Evolutionary conservation across 2,113 vertebrate species (phyloP).

Genomic region (Callipepla californica): DNA sequence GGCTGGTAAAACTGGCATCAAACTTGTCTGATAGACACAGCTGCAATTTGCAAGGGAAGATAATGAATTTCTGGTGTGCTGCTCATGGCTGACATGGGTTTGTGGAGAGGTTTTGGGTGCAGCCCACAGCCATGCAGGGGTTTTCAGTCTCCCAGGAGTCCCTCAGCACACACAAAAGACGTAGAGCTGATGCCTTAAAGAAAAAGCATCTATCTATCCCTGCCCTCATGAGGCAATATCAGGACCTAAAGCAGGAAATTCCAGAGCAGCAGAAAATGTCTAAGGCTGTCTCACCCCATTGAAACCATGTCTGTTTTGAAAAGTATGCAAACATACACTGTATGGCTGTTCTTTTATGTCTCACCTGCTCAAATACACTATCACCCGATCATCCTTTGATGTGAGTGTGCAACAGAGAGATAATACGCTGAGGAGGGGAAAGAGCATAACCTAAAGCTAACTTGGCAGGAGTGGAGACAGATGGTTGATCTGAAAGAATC

Average conservation of each 20-base stretch:
- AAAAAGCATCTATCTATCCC: neutral
- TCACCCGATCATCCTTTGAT: neutral
- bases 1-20: neutral
- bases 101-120: neutral
- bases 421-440: slow-evolving; percentile 29
- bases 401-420: neutral
- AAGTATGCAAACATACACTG: neutral
- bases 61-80: neutral
- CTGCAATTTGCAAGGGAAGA: neutral
- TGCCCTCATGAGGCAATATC: neutral
- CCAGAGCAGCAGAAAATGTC: neutral
- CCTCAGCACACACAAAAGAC: neutral
- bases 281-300: neutral
- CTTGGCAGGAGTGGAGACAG: slow-evolving; percentile 36
- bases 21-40: neutral
- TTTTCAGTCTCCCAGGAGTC: neutral
- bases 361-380: neutral
- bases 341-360: neutral
- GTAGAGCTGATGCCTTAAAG: neutral
- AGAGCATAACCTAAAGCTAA: slow-evolving; percentile 59
- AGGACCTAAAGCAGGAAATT: neutral
- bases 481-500: slow-evolving; percentile 51
- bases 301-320: neutral
- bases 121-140: neutral
- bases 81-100: rapidly evolving